Evolutionary conservation across 2,888 invertebrate species (phyloP).

Genomic region (Spialia ferax): DNA sequence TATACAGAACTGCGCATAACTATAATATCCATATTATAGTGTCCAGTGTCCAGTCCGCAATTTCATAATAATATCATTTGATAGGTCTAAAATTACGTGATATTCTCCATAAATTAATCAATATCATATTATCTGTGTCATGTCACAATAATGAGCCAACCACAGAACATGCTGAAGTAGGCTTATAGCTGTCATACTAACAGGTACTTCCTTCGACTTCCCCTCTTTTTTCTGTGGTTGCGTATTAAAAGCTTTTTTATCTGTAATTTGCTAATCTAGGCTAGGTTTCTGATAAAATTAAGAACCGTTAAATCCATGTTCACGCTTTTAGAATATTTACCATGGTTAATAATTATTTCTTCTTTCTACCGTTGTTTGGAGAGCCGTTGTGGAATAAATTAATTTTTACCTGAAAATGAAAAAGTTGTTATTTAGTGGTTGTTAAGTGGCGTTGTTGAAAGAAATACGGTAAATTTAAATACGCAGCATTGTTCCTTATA

Average conservation of each 20-base stretch:
- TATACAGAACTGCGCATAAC: no score
- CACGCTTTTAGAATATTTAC: background rate
- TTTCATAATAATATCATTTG: no score
- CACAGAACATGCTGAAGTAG: no score
- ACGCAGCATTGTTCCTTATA: background rate
- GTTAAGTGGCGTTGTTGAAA: background rate
- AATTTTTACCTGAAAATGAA: constrained; percentile 3
- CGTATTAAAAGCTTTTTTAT: background rate
- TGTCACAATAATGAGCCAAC: no score
- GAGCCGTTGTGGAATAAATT: constrained; percentile 1
- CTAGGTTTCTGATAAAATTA: background rate
- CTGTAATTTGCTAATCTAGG: background rate
- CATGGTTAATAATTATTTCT: background rate
- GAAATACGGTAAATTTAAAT: background rate
- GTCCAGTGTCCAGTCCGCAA: no score
- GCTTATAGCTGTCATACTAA: no score
- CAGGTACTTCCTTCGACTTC: no score
- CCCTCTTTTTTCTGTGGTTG: no score
- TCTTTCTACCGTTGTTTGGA: background rate
- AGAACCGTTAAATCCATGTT: background rate
- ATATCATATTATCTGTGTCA: no score
- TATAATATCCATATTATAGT: no score
- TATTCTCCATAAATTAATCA: no score
- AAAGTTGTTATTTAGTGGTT: background rate
- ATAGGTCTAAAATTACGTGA: no score